These are phyloP conservation scores for Bubo bubo DNA, from an alignment of 2,113 vertebrate genomes.

Conservation along the genomic window DNA sequence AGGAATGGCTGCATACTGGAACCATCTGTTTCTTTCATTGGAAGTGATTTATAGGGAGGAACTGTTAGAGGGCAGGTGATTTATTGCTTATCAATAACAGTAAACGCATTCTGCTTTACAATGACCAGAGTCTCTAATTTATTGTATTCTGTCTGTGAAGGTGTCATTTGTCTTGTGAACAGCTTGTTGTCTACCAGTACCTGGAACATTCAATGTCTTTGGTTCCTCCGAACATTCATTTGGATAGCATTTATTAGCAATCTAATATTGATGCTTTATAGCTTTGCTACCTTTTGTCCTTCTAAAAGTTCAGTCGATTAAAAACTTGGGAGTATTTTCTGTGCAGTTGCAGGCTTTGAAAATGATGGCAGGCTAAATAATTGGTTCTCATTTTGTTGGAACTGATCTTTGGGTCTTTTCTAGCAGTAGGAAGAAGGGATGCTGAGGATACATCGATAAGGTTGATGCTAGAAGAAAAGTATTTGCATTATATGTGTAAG, in stretches of 20 bases:
- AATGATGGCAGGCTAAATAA: background rate
- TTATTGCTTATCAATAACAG: slow-evolving; percentile 68
- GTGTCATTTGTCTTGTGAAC: slow-evolving; percentile 44
- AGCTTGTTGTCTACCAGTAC: slow-evolving; percentile 10
- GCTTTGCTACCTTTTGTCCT: slow-evolving; percentile 46
- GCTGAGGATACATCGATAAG: background rate
- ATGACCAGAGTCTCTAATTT: slow-evolving; percentile 41
- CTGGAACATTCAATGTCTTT: slow-evolving; percentile 27
- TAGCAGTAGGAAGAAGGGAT: background rate
- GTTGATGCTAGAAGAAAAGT: background rate
- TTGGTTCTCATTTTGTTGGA: background rate
- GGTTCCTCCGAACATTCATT: slow-evolving; percentile 34
- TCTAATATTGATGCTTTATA: slow-evolving; percentile 22
- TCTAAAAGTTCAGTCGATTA: slow-evolving; percentile 21
- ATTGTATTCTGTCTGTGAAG: slow-evolving; percentile 28
- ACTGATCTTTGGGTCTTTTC: background rate
- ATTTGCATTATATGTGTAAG: background rate
- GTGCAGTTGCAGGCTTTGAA: background rate
- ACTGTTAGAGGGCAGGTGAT: slow-evolving; percentile 57
- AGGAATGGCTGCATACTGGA: background rate
- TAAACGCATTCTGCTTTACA: slow-evolving; percentile 54
- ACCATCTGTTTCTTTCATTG: slow-evolving; percentile 6
- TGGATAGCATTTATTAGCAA: slow-evolving; percentile 51
- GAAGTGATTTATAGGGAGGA: slow-evolving; percentile 62
- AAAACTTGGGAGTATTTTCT: slow-evolving; percentile 22